Evolutionary conservation across 1,140 invertebrate species (phyloP).

Genomic region (Drosophila pseudoananassae): DNA sequence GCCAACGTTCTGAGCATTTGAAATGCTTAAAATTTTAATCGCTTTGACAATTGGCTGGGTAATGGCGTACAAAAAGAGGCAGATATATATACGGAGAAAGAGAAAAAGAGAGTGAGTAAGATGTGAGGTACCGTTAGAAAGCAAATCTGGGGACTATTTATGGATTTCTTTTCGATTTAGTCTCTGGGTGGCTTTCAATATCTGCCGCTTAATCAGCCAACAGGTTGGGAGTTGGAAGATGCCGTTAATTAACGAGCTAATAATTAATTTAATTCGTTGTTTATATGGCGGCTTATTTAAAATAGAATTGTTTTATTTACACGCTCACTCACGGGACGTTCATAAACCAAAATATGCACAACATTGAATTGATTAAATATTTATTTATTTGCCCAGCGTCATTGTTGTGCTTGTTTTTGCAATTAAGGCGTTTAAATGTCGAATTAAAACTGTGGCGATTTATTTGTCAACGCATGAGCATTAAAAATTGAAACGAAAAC

Average conservation of each 20-base stretch:
- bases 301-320: conserved; percentile 59
- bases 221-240: conserved; percentile 14
- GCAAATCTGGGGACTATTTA: conserved; percentile 37
- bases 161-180: conserved; percentile 12
- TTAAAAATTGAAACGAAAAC: conserved; percentile 21
- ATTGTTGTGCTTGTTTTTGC: conserved; percentile 6
- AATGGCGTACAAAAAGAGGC: background rate
- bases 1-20: conserved; percentile 20
- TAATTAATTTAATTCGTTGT: conserved; percentile 62
- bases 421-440: conserved; percentile 35
- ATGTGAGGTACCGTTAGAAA: conserved; percentile 24
- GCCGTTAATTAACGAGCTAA: conserved; percentile 58
- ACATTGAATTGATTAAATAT: conserved; percentile 45
- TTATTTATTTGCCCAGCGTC: conserved; percentile 17
- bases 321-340: conserved; percentile 25
- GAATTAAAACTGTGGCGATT: conserved; percentile 26
- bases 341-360: conserved; percentile 37
- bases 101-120: background rate
- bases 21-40: conserved; percentile 31
- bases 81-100: background rate
- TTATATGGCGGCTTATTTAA: conserved; percentile 45
- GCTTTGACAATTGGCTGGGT: conserved; percentile 32
- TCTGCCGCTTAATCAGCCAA: conserved; percentile 41
- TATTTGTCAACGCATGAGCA: conserved; percentile 21
- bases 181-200: conserved; percentile 22